Percentiles rank a stretch among this genome's conserved stretches.
phyloP scores from a whole-genome alignment of 2,888 invertebrate species.

The Oscheius sp. region DNA sequence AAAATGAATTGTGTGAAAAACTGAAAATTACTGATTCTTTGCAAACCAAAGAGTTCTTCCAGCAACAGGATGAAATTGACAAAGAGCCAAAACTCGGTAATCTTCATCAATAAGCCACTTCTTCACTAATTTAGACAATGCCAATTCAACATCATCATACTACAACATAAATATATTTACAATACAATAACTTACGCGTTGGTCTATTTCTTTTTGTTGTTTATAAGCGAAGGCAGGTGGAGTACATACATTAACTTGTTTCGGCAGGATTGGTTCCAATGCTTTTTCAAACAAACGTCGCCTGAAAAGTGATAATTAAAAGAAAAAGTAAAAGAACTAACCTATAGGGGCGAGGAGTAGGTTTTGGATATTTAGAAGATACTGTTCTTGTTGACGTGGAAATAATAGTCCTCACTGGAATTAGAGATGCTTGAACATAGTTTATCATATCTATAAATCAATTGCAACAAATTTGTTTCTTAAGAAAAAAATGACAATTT shows the following conservation, averaged over 20 bases:
- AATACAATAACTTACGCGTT: constrained; percentile 30
- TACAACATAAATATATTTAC: constrained; percentile 36
- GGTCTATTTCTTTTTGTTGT: constrained; percentile 31
- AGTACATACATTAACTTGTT: constrained; percentile 37
- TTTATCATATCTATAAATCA: constrained; percentile 11
- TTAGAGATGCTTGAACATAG: background rate
- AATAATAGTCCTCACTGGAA: background rate
- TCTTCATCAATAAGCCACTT: constrained; percentile 59
- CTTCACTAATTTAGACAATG: constrained; percentile 59
- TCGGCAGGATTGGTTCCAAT: constrained; percentile 56
- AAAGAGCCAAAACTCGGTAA: constrained; percentile 63
- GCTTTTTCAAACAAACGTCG: constrained; percentile 62
- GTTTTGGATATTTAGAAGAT: constrained; percentile 63
- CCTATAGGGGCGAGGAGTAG: constrained; percentile 62
- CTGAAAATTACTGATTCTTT: constrained; percentile 55
- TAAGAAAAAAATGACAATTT: too few relatives aligned
- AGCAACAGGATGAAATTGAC: constrained; percentile 61
- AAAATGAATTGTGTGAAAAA: constrained; percentile 16
- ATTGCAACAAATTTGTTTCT: too few relatives aligned
- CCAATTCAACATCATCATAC: constrained; percentile 63
- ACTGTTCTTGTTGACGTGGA: constrained; percentile 35
- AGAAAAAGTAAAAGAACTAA: constrained; percentile 18
- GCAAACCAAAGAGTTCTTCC: constrained; percentile 62
- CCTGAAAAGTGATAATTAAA: constrained; percentile 29
- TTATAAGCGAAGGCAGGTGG: constrained; percentile 39